Evolutionary conservation across 2,888 invertebrate genomes (phyloP).

Genomic region (Acanthosepion lycidas): DNA sequence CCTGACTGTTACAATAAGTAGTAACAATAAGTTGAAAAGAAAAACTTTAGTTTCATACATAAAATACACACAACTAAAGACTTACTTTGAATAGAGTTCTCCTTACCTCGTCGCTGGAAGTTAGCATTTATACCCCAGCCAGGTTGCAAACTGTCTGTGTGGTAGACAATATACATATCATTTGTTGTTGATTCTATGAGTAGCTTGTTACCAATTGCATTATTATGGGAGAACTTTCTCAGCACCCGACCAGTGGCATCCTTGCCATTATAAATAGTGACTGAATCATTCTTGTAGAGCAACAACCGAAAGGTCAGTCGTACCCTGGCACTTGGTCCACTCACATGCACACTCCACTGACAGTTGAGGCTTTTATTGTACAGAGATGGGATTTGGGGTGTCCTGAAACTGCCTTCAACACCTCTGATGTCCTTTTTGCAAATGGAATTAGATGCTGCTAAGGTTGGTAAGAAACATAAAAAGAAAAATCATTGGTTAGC

Average conservation of each 20-base stretch:
- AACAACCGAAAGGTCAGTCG: slow-evolving; percentile 58
- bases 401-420: slow-evolving; percentile 58
- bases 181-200: slow-evolving; percentile 58
- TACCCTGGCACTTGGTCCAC: slow-evolving; percentile 50
- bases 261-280: slow-evolving; percentile 61
- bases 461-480: not conserved
- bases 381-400: slow-evolving; percentile 57
- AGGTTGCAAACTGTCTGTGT: slow-evolving; percentile 52
- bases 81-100: not conserved
- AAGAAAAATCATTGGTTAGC: not conserved
- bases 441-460: slow-evolving; percentile 50
- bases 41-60: too few species aligned
- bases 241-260: slow-evolving; percentile 52
- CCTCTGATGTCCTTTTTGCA: slow-evolving; percentile 53
- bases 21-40: too few species aligned
- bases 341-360: slow-evolving; percentile 59
- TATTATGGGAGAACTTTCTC: slow-evolving; percentile 57
- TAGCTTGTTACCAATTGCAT: slow-evolving; percentile 52
- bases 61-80: not conserved
- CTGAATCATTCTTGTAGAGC: slow-evolving; percentile 52
- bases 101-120: slow-evolving; percentile 64
- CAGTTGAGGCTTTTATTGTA: slow-evolving; percentile 60
- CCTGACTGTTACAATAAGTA: too few species aligned
- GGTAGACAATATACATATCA: slow-evolving; percentile 58
- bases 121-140: slow-evolving; percentile 63